These are phyloP conservation scores for Cephus sareptanus DNA, from an alignment of 2,888 invertebrate species.

Conservation along the genomic window DNA sequence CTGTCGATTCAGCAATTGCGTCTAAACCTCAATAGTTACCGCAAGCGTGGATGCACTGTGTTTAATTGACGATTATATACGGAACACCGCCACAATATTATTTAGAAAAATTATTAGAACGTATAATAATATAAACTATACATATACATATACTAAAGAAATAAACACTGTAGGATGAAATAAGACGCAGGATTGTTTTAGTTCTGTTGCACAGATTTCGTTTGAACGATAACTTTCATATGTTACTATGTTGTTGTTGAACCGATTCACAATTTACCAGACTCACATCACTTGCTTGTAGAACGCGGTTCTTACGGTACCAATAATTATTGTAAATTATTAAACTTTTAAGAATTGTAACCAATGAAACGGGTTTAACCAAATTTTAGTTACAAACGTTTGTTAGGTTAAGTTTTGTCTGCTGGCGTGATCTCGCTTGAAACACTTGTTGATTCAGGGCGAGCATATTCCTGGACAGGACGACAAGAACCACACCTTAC, in stretches of 20 bases:
- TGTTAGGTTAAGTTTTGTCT: not conserved
- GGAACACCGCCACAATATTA: not conserved
- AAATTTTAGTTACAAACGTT: not conserved
- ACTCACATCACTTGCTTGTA: not conserved
- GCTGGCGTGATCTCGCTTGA: conserved; percentile 13
- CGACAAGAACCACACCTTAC: conserved; percentile 59
- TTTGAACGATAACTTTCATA: not conserved
- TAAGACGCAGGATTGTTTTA: not conserved
- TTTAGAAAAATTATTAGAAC: not conserved
- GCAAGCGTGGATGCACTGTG: not conserved
- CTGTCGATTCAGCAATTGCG: not conserved
- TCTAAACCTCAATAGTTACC: not conserved
- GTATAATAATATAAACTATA: not conserved
- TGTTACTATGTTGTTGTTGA: not conserved
- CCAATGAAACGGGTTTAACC: not conserved
- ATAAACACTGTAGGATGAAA: not conserved
- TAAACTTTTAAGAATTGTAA: not conserved
- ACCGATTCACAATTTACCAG: not conserved
- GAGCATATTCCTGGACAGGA: conserved; percentile 45
- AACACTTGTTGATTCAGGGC: conserved; percentile 53
- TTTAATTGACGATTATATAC: not conserved
- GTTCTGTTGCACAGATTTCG: not conserved
- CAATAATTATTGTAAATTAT: not conserved
- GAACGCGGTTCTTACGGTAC: not conserved
- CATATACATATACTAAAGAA: not conserved